phyloP scores from a whole-genome alignment of 1,140 invertebrate genomes.

The Magallana angulata region DNA sequence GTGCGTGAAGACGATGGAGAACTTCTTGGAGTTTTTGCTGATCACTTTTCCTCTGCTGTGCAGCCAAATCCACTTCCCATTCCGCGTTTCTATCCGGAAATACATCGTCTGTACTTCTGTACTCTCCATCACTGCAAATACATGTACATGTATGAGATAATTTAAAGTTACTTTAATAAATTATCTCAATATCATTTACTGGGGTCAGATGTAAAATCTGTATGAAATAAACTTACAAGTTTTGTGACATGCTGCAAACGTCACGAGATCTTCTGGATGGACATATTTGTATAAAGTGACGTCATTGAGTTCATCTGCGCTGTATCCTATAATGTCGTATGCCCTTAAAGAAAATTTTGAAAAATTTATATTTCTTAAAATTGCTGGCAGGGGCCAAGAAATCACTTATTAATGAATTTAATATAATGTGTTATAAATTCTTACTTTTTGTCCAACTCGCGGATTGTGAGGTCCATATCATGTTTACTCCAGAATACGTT shows the following conservation, averaged over 20 bases:
- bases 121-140: slow-evolving; percentile 63
- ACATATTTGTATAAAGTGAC: slow-evolving; percentile 68
- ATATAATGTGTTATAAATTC: neutral
- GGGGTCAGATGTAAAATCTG: no score
- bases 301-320: slow-evolving; percentile 60
- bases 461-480: slow-evolving; percentile 69
- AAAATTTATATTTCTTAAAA: no score
- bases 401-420: neutral
- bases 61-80: slow-evolving; percentile 67
- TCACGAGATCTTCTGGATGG: slow-evolving; percentile 69
- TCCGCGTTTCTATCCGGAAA: slow-evolving; percentile 65
- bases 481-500: slow-evolving; percentile 75
- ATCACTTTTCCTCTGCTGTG: slow-evolving; percentile 70
- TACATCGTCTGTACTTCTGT: slow-evolving; percentile 72
- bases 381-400: neutral
- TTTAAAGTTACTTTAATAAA: no score
- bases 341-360: slow-evolving; percentile 49
- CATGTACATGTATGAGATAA: no score
- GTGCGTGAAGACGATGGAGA: slow-evolving; percentile 73
- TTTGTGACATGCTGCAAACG: slow-evolving; percentile 68
- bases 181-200: no score
- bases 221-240: slow-evolving; percentile 57
- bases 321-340: slow-evolving; percentile 61
- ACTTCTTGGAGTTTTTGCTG: slow-evolving; percentile 73
- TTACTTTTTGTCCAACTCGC: slow-evolving; percentile 70